Evolutionary conservation across 1,140 invertebrate genomes (phyloP).

Genomic region (Agrilus planipennis): DNA sequence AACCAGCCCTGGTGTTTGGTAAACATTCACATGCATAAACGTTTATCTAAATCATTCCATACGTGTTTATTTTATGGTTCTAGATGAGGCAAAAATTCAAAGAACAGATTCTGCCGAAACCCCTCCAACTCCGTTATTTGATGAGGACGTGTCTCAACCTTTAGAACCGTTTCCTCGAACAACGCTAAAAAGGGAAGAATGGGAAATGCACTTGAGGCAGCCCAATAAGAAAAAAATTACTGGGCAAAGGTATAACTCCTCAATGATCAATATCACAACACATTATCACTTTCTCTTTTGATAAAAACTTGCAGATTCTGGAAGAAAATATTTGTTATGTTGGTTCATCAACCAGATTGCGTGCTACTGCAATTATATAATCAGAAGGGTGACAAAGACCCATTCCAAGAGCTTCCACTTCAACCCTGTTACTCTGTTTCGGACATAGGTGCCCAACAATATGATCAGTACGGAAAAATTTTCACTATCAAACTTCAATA

Average conservation of each 20-base stretch:
- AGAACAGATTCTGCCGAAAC: slow-evolving; percentile 63
- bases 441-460: slow-evolving; percentile 89
- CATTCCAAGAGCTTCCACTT: slow-evolving; percentile 85
- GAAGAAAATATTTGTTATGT: slow-evolving; percentile 89
- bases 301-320: slow-evolving; percentile 60
- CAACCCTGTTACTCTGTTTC: slow-evolving; percentile 89
- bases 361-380: slow-evolving; percentile 80
- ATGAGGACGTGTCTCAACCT: slow-evolving; percentile 87
- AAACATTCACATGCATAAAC: slow-evolving; percentile 8
- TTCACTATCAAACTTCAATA: slow-evolving; percentile 98
- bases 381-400: slow-evolving; percentile 73
- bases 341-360: slow-evolving; percentile 68
- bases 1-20: slow-evolving; percentile 21
- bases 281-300: background rate
- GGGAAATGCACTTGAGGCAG: slow-evolving; percentile 93
- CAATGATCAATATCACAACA: too few species aligned
- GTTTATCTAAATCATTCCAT: background rate
- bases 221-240: slow-evolving; percentile 99
- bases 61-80: background rate
- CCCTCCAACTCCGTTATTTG: slow-evolving; percentile 83
- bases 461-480: slow-evolving; percentile 97
- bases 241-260: slow-evolving; percentile 54
- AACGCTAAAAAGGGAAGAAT: slow-evolving; percentile 71
- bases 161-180: slow-evolving; percentile 84
- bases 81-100: background rate